phyloP scores from a whole-genome alignment of 92 coral and sea anemone species.

The Scolanthus callimorphus region DNA sequence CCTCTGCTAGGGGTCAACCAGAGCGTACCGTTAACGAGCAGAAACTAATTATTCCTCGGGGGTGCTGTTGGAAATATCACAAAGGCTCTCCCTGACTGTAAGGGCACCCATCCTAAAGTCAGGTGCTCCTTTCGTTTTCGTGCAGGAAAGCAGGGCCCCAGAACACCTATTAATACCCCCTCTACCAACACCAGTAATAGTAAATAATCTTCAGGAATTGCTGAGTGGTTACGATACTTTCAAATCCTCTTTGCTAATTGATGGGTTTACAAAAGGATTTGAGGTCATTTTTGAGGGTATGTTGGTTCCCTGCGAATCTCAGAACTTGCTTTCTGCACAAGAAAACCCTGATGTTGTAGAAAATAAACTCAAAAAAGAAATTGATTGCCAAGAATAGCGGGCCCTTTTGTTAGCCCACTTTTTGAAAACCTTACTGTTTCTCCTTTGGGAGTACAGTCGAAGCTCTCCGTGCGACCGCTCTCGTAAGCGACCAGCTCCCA shows the following conservation, averaged over 20 bases:
- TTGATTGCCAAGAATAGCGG: constrained; percentile 6
- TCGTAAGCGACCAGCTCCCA: too few relatives aligned
- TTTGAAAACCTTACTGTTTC: constrained; percentile 4
- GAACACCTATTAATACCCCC: too few relatives aligned
- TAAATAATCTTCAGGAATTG: constrained; percentile 10
- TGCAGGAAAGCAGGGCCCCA: too few relatives aligned
- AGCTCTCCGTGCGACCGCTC: too few relatives aligned
- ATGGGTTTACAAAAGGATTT: constrained; percentile 10
- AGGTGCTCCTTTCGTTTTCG: too few relatives aligned
- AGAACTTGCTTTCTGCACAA: constrained; percentile 5
- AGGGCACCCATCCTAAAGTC: too few relatives aligned
- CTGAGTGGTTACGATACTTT: not conserved
- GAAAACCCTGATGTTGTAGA: not conserved
- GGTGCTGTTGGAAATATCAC: too few relatives aligned
- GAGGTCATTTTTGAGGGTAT: constrained; percentile 4
- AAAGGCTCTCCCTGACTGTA: too few relatives aligned
- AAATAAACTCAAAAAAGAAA: not conserved
- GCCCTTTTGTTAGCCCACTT: constrained; percentile 6
- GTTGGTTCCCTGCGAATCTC: not conserved
- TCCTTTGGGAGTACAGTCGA: constrained; percentile 1
- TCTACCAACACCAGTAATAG: constrained; percentile 13
- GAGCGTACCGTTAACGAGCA: too few relatives aligned
- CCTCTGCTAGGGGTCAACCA: too few relatives aligned
- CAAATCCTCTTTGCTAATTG: not conserved
- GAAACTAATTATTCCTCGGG: too few relatives aligned